A percentile compares a stretch with the other conserved stretches of the same genome.
Conservation (phyloP, 2,113 vertebrate genomes). For the Zosterops pallidus region DNA sequence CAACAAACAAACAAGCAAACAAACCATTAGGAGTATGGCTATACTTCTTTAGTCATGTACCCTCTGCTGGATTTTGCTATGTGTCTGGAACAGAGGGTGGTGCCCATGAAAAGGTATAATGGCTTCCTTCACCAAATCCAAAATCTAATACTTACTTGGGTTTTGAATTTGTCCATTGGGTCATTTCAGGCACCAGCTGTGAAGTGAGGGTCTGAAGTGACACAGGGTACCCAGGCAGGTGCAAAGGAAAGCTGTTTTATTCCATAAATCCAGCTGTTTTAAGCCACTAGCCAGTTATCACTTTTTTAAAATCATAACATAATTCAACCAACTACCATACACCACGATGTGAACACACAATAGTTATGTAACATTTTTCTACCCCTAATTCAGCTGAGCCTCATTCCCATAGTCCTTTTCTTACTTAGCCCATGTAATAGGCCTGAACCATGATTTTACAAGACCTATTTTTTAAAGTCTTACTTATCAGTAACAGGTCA, state of each 20-base stretch:
- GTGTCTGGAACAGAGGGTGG: neutral
- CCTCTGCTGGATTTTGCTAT: neutral
- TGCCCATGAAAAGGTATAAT: neutral
- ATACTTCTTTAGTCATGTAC: neutral
- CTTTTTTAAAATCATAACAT: neutral
- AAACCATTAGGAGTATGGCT: neutral
- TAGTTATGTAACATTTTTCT: neutral
- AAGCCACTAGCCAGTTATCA: neutral
- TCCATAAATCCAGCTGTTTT: accelerated
- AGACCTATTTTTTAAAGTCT: neutral
- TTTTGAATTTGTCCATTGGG: neutral
- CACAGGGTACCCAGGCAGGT: neutral
- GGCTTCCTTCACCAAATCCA: neutral
- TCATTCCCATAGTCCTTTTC: neutral
- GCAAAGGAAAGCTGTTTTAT: neutral
- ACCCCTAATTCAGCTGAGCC: too few relatives aligned
- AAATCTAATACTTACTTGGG: neutral
- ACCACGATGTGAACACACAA: accelerated
- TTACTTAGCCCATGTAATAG: neutral
- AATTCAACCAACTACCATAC: neutral
- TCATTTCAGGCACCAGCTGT: neutral
- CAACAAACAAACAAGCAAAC: neutral
- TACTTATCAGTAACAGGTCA: neutral
- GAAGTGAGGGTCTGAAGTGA: neutral
- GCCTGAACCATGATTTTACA: neutral